phyloP scores from a whole-genome alignment of 2,797 vertebrate genomes.

The Tragelaphus eurycerus region DNA sequence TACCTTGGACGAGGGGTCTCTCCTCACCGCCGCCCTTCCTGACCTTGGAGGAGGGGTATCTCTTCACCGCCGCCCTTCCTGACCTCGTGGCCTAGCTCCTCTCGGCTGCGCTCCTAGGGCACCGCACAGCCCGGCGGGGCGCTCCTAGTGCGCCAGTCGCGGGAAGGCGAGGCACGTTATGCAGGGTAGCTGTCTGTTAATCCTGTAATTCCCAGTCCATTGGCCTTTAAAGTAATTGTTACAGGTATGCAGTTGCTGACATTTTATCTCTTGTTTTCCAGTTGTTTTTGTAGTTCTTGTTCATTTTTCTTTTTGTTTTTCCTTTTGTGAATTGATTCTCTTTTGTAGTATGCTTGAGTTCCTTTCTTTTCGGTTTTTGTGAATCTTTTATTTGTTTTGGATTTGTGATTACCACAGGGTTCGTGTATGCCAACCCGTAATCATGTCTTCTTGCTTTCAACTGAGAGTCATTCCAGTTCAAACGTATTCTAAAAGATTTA shows the following conservation, averaged over 20 bases:
- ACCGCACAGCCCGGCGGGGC: too few species aligned
- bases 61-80: too few species aligned
- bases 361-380: not conserved
- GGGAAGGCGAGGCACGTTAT: too few species aligned
- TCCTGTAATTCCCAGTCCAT: not conserved
- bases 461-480: not conserved
- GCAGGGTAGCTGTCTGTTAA: not conserved
- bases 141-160: too few species aligned
- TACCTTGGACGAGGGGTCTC: too few species aligned
- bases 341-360: not conserved
- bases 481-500: not conserved
- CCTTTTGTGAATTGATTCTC: not conserved
- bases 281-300: not conserved
- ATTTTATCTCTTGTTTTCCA: not conserved
- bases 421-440: not conserved
- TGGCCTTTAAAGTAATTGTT: not conserved
- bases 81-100: too few species aligned
- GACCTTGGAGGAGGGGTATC: too few species aligned
- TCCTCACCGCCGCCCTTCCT: too few species aligned
- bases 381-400: not conserved
- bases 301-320: not conserved
- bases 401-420: not conserved
- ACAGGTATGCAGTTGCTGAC: not conserved
- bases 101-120: too few species aligned
- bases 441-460: not conserved